Conservation (phyloP, 2,113 vertebrate genomes). For the Cacatua alba region DNA sequence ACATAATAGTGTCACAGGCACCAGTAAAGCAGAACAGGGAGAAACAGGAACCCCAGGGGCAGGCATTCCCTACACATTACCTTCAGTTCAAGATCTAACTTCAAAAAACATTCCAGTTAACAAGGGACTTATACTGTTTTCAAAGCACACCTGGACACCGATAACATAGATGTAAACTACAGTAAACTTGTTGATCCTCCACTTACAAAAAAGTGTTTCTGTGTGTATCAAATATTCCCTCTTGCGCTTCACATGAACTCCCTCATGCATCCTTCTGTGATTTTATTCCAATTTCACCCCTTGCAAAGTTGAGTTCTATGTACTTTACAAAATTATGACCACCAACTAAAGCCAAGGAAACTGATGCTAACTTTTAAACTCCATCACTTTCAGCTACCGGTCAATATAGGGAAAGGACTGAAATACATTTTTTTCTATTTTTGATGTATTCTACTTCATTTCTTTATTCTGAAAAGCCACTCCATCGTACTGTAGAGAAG, state of each 20-base stretch:
- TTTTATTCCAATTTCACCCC: background rate
- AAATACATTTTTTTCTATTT: background rate
- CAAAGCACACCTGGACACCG: background rate
- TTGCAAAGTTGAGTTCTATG: background rate
- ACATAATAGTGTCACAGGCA: background rate
- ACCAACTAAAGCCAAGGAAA: background rate
- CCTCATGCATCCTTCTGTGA: background rate
- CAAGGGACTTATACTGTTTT: background rate
- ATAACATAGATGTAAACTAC: background rate
- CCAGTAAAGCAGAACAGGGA: background rate
- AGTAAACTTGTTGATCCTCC: background rate
- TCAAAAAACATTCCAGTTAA: background rate
- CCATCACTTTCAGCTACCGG: background rate
- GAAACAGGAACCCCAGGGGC: background rate
- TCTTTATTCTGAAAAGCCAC: background rate
- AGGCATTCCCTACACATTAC: background rate
- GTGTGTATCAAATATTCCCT: background rate
- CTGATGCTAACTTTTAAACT: background rate
- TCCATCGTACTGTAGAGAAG: background rate
- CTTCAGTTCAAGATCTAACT: background rate
- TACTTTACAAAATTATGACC: background rate
- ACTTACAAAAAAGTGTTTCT: background rate
- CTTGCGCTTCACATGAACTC: background rate
- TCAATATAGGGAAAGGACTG: background rate
- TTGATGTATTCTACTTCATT: background rate